Conservation (phyloP, 1,140 invertebrate species). For the Bombus picipes region DNA sequence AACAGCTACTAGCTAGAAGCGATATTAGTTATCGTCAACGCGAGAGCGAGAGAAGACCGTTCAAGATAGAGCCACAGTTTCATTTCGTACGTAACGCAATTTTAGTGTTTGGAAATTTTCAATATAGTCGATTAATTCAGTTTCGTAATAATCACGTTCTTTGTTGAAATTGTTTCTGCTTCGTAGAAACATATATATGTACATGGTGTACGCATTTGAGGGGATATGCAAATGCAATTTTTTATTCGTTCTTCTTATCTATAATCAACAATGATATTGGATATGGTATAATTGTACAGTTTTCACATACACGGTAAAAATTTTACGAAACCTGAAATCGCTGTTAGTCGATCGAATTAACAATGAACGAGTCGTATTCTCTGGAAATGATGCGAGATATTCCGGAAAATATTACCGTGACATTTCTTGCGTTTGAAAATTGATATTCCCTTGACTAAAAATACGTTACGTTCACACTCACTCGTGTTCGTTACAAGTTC, state of each 20-base stretch:
- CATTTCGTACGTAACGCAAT: not conserved
- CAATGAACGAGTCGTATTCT: not conserved
- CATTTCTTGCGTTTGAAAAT: not conserved
- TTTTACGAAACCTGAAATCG: not conserved
- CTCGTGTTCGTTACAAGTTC: not conserved
- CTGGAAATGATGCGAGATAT: not conserved
- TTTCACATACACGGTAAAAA: too few species aligned
- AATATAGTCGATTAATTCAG: not conserved
- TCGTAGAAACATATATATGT: not conserved
- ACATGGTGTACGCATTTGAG: not conserved
- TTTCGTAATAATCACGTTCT: not conserved
- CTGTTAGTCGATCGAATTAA: not conserved
- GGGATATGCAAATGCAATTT: too few species aligned
- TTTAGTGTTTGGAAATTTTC: not conserved
- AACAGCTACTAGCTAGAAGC: not conserved
- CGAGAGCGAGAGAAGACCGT: not conserved
- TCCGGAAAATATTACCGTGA: not conserved
- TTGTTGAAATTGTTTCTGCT: not conserved
- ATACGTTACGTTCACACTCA: not conserved
- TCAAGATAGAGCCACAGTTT: not conserved
- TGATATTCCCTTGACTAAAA: not conserved
- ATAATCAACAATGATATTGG: too few species aligned
- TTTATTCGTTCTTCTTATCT: too few species aligned
- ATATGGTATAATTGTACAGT: too few species aligned
- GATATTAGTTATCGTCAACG: not conserved